Percentiles rank a stretch among this genome's conserved stretches.
phyloP scores from a whole-genome alignment of 2,113 vertebrate genomes.

The Stomatorhinus ivindoensis region DNA sequence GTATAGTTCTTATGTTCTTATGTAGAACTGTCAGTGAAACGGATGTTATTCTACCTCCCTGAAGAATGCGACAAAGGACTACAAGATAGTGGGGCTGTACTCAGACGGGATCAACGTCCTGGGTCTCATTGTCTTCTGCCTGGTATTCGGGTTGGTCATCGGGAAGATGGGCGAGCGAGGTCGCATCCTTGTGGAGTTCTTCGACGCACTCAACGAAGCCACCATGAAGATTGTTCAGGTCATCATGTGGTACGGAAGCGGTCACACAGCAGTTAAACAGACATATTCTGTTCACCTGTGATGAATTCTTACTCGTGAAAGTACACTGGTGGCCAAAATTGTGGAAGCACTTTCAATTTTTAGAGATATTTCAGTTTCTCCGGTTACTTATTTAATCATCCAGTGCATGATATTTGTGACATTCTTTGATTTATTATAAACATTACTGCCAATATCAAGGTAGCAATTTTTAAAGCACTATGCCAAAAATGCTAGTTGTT shows the following conservation, averaged over 20 bases:
- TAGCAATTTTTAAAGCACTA: too few species aligned
- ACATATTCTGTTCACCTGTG: not conserved
- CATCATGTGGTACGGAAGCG: constrained; percentile 84
- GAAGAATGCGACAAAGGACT: constrained; percentile 85
- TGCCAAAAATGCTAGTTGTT: too few species aligned
- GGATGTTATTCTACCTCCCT: constrained; percentile 24
- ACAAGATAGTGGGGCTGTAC: constrained; percentile 74
- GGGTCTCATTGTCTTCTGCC: constrained; percentile 90
- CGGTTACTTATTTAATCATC: too few species aligned
- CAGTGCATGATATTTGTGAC: too few species aligned
- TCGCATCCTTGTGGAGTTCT: constrained; percentile 86
- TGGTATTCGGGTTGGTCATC: constrained; percentile 88
- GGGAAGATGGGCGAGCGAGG: constrained; percentile 95
- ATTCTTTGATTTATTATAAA: too few species aligned
- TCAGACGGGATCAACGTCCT: constrained; percentile 85
- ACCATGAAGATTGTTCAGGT: constrained; percentile 95
- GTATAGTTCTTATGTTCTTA: too few species aligned
- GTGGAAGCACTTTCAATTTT: too few species aligned
- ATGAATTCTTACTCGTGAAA: not conserved
- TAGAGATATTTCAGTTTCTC: too few species aligned
- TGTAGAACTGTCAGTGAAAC: not conserved
- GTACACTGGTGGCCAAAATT: not conserved
- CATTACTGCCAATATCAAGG: too few species aligned
- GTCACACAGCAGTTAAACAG: not conserved
- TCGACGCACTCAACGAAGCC: constrained; percentile 90